Percentiles rank a stretch among this genome's conserved stretches.
phyloP scores from a whole-genome alignment of 2,113 vertebrate species.

The Megalops atlanticus region DNA sequence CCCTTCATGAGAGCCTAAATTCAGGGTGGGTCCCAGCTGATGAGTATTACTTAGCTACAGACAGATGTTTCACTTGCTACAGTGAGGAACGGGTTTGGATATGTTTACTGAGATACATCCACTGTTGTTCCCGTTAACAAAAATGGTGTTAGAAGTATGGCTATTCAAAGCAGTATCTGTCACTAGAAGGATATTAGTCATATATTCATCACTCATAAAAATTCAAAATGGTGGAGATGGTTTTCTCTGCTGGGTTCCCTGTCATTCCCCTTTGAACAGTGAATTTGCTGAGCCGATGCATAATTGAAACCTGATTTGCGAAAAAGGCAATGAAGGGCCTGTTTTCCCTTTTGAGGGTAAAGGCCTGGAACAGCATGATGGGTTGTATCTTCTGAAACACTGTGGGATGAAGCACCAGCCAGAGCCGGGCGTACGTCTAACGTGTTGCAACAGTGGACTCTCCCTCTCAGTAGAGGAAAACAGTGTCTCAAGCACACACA shows the following conservation, averaged over 20 bases:
- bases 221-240: conserved; percentile 63
- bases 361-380: conserved; percentile 10
- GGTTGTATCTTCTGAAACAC: conserved; percentile 16
- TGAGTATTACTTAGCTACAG: background rate
- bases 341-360: conserved; percentile 41
- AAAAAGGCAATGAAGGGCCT: conserved; percentile 54
- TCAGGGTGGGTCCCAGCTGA: background rate
- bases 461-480: background rate
- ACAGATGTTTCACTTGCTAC: background rate
- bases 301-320: conserved; percentile 64
- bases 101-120: background rate
- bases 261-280: conserved; percentile 64
- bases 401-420: background rate
- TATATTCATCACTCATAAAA: conserved; percentile 7
- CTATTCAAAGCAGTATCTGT: conserved; percentile 1
- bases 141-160: background rate
- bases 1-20: background rate
- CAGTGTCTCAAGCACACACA: background rate
- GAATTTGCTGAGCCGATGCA: conserved; percentile 65
- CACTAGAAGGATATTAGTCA: background rate
- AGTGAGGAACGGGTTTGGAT: background rate
- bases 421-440: conserved; percentile 41
- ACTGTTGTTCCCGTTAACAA: background rate
- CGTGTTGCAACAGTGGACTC: conserved; percentile 22
- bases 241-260: conserved; percentile 60